Evolutionary conservation across 2,113 vertebrate species (phyloP).

Genomic region (rabbit (Oryctolagus cuniculus)): DNA sequence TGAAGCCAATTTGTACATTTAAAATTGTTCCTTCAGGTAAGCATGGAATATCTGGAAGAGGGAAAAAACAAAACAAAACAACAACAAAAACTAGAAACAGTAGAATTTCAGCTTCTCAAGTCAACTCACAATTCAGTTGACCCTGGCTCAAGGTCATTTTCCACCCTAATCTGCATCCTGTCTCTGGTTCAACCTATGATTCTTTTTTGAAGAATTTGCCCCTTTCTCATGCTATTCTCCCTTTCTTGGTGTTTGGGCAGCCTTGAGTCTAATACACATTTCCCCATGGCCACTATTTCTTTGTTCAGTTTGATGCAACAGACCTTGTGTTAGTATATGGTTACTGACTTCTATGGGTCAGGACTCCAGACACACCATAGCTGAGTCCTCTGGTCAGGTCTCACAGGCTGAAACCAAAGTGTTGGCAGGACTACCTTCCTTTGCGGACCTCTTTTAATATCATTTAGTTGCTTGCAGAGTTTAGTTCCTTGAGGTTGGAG

Average conservation of each 20-base stretch:
- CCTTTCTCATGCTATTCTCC: not conserved
- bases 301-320: not conserved
- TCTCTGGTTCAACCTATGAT: not conserved
- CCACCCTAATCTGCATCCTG: not conserved
- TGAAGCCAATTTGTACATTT: not conserved
- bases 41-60: not conserved
- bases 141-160: not conserved
- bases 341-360: accelerated
- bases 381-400: not conserved
- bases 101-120: not conserved
- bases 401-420: too few relatives aligned
- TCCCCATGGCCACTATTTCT: not conserved
- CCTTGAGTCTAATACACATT: not conserved
- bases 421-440: not conserved
- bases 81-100: not conserved
- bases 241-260: accelerated
- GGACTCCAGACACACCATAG: not conserved
- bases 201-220: not conserved
- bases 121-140: not conserved
- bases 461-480: not conserved
- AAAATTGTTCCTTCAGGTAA: not conserved
- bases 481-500: not conserved
- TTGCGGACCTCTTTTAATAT: not conserved
- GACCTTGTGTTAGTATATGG: not conserved
- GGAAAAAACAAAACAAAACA: not conserved